Base-by-base conservation (phyloP, 2,113 vertebrate species). In the Noturus placidus region DNA sequence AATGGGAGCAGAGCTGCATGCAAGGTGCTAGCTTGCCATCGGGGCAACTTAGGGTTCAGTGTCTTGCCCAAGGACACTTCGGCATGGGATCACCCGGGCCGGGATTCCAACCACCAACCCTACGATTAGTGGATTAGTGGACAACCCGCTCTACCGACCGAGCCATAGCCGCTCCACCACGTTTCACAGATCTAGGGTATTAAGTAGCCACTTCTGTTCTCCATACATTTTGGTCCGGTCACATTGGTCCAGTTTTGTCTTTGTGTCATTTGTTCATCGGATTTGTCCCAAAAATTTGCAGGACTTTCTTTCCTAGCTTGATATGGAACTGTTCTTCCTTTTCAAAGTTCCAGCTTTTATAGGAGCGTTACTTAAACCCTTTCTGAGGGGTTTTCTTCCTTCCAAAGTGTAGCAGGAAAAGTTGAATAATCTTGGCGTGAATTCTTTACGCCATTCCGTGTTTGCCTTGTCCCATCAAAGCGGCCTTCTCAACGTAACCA, bases 161-260 rank as follows among this genome's bases (percentile, higher is more conserved):
- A n/a, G n/a, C n/a, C n/a, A n/a, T n/a, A n/a, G n/a, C n/a, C n/a
- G n/a, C n/a, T n/a, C 65, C 65, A 33, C 14, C 13, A 69, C 17
- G n/a, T n/a, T 67, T 67, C 33, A 72, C 6, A 38, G 19, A 22
- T 72, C 14, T 33, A 14, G n/a, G 65, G 33, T 30, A 30, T 67
- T 30, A 9, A 1, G 25, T 14, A 67, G 65, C 65, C 4, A 38
- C 0, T 20, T 38, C n/a, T 72, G 13, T 72, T 4, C n/a, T 30
- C 4, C 20, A 8, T 4, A 67, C 13, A 5, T 25, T 3, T 35
- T 17, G 1, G 7, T 35, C 4, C 6, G 0, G 10, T 30, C 10
- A 14, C 63, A n/a, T 30, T 65, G 27, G 11, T 13, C 63, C 30
- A 70, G n/a, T 3, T 30, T 65, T 4, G 14, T 30, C 27, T 25